phyloP scores from a whole-genome alignment of 2,113 vertebrate genomes.

The Coptodon bakossiorum region DNA sequence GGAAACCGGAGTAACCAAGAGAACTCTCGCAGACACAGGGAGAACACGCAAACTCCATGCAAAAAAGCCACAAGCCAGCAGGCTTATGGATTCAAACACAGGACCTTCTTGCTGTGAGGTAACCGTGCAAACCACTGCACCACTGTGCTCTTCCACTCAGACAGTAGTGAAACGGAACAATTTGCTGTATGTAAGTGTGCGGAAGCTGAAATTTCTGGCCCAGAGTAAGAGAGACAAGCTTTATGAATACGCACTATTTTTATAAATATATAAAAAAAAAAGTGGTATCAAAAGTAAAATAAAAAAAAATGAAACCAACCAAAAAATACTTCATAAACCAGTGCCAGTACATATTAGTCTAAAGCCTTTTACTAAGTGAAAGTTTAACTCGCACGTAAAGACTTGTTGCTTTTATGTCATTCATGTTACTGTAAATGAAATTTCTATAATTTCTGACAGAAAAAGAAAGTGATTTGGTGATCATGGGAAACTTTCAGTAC shows the following conservation, averaged over 20 bases:
- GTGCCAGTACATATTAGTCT: background rate
- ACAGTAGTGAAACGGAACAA: background rate
- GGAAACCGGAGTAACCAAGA: background rate
- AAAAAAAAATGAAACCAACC: accelerated
- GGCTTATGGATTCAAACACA: background rate
- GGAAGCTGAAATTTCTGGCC: background rate
- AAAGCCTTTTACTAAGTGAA: background rate
- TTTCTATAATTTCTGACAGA: background rate
- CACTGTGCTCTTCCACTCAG: background rate
- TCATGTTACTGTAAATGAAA: background rate
- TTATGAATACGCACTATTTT: background rate
- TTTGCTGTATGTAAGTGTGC: background rate
- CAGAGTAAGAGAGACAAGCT: background rate
- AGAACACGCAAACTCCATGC: background rate
- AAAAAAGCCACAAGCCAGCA: background rate
- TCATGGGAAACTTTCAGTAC: background rate
- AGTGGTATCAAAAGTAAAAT: background rate
- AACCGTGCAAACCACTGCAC: background rate
- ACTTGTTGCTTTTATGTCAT: background rate
- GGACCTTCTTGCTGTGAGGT: background rate
- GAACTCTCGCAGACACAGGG: background rate
- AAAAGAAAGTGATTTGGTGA: background rate
- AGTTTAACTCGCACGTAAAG: background rate
- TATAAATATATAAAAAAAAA: background rate
- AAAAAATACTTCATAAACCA: background rate